Evolutionary conservation across 2,888 invertebrate species (phyloP).

Genomic region (Trissonchulus sp.): DNA sequence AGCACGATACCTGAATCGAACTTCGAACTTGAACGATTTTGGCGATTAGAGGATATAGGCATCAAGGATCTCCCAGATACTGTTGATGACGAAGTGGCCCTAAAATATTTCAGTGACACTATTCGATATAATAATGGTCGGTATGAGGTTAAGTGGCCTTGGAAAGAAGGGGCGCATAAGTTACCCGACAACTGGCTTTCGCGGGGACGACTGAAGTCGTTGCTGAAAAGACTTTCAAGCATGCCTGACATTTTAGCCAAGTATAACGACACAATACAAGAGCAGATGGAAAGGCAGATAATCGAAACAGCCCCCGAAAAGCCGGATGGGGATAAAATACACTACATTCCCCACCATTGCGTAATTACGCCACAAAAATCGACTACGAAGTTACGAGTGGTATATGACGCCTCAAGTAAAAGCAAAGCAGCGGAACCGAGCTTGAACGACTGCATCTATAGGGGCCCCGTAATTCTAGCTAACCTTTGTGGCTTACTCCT

Average conservation of each 20-base stretch:
- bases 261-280: conserved; percentile 29
- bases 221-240: conserved; percentile 2
- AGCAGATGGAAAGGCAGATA: conserved; percentile 29
- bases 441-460: conserved; percentile 36
- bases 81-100: conserved; percentile 3
- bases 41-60: conserved; percentile 23
- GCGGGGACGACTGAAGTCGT: conserved; percentile 12
- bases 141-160: conserved; percentile 24
- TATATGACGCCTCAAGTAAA: conserved; percentile 38
- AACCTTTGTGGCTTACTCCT: conserved; percentile 32
- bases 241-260: conserved; percentile 25
- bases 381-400: conserved; percentile 39
- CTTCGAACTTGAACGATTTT: conserved; percentile 24
- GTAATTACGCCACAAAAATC: conserved; percentile 35
- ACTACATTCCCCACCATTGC: conserved; percentile 37
- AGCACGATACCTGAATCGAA: background rate
- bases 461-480: conserved; percentile 33
- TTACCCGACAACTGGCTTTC: conserved; percentile 15
- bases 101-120: conserved; percentile 4
- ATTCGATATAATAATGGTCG: conserved; percentile 15
- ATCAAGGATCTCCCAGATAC: conserved; percentile 5
- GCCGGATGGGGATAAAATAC: conserved; percentile 21
- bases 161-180: conserved; percentile 11
- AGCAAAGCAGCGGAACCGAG: conserved; percentile 23
- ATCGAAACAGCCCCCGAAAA: conserved; percentile 29